Evolutionary conservation across 2,888 invertebrate species (phyloP).

Genomic region (Drosophila neutralis): DNA sequence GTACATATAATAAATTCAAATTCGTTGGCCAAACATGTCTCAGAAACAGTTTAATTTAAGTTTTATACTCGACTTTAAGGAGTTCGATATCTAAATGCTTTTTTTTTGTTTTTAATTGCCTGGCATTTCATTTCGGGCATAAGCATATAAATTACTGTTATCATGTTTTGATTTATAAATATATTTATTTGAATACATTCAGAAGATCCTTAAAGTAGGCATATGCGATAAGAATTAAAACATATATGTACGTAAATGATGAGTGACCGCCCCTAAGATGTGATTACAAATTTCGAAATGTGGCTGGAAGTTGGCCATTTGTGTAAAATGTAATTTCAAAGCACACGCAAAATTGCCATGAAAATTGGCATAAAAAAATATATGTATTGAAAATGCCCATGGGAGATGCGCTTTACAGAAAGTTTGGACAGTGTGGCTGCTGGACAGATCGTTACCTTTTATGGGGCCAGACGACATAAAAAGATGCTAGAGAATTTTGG

Average conservation of each 20-base stretch:
- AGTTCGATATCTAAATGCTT: background rate
- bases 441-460: slow-evolving; percentile 41
- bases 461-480: slow-evolving; percentile 24
- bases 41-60: background rate
- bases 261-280: background rate
- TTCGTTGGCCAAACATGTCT: background rate
- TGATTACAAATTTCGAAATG: background rate
- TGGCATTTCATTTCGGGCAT: background rate
- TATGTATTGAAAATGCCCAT: background rate
- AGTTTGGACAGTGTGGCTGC: slow-evolving; percentile 6
- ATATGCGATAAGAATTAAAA: background rate
- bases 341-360: background rate
- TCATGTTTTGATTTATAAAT: background rate
- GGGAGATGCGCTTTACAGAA: slow-evolving; percentile 6
- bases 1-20: background rate
- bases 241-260: background rate
- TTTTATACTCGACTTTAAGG: background rate
- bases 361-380: background rate
- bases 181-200: background rate
- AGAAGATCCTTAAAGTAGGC: background rate
- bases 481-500: slow-evolving; percentile 22
- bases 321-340: background rate
- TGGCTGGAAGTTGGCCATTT: background rate
- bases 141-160: background rate
- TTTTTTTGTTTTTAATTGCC: background rate